Evolutionary conservation across 2,888 invertebrate species (phyloP).

Genomic region (Rutpela maculata): DNA sequence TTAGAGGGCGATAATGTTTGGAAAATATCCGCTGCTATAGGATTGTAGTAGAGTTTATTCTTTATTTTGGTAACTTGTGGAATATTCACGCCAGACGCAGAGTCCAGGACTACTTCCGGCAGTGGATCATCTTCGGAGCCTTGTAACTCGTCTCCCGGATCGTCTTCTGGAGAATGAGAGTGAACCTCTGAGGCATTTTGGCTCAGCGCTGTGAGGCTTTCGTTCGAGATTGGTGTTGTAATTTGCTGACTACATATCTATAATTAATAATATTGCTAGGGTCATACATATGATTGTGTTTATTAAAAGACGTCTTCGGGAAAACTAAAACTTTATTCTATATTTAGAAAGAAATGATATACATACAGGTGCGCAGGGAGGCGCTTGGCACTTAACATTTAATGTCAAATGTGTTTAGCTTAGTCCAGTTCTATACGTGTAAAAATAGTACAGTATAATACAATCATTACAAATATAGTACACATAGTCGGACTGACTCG

Average conservation of each 20-base stretch:
- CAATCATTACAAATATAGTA: too few species aligned
- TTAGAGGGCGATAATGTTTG: conserved; percentile 32
- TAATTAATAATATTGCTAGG: not conserved
- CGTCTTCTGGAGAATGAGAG: not conserved
- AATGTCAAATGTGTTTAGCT: too few species aligned
- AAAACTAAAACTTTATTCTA: too few species aligned
- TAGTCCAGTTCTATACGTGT: too few species aligned
- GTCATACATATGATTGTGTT: too few species aligned
- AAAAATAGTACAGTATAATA: too few species aligned
- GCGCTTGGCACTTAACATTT: too few species aligned
- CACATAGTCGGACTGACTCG: too few species aligned
- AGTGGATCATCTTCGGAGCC: not conserved
- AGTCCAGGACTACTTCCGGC: conserved; percentile 13
- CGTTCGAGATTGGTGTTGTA: not conserved
- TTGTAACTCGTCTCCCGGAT: not conserved
- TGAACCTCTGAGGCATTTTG: not conserved
- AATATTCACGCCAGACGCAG: not conserved
- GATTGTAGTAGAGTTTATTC: conserved; percentile 15
- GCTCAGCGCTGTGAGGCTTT: not conserved
- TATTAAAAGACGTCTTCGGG: too few species aligned
- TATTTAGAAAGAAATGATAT: too few species aligned
- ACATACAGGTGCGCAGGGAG: too few species aligned
- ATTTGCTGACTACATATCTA: not conserved
- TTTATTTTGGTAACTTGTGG: conserved; percentile 4
- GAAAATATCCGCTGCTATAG: conserved; percentile 11